A percentile compares a stretch with the other conserved stretches of the same genome.
These are phyloP conservation scores for Corynorhinus townsendii DNA, from an alignment of 2,113 vertebrate species.

Conservation along the genomic window DNA sequence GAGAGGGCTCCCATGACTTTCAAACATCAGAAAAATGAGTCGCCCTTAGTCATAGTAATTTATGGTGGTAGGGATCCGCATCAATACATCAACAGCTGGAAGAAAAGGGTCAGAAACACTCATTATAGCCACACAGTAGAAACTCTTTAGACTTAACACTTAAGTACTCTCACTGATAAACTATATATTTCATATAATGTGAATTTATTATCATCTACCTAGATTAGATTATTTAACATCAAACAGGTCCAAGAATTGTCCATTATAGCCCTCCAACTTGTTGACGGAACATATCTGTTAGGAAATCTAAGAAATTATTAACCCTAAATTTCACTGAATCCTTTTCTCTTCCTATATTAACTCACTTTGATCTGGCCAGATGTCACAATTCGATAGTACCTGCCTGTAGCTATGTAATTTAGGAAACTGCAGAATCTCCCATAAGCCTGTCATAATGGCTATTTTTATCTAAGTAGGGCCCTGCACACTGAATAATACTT, in stretches of 20 bases:
- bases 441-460: background rate
- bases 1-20: background rate
- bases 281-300: background rate
- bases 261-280: background rate
- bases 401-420: background rate
- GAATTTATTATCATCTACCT: background rate
- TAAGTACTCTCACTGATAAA: background rate
- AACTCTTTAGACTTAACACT: background rate
- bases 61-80: background rate
- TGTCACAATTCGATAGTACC: background rate
- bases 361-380: slow-evolving; percentile 2
- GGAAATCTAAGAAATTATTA: slow-evolving; percentile 31
- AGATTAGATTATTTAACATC: slow-evolving; percentile 8
- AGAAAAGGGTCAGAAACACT: background rate
- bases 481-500: slow-evolving; percentile 13
- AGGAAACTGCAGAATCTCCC: background rate
- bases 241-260: background rate
- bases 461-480: slow-evolving; percentile 16
- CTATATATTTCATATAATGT: background rate
- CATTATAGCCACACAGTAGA: background rate
- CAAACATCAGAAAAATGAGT: background rate
- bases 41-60: background rate
- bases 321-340: background rate
- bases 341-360: background rate
- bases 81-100: background rate